Base-by-base conservation (phyloP, 1,140 invertebrate genomes). In the Whitmania pigra region DNA sequence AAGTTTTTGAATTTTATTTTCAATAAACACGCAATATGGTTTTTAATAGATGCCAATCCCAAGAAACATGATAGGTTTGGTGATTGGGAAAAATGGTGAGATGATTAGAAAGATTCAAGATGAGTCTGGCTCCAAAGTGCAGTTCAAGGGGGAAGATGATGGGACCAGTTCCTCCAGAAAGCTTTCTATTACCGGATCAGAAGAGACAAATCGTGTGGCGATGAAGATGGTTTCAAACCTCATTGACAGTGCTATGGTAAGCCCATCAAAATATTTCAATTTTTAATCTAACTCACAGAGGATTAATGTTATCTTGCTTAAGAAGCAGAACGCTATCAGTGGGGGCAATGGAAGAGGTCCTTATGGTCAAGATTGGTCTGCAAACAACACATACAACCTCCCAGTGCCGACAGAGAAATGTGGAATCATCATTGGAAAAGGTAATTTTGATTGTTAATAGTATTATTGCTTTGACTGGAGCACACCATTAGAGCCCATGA, bases 121-220 rank as follows among this genome's bases (percentile, higher is more conserved):
- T 4, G 93, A 97, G 83, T 91, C 92, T 54, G 93, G 93, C 66
- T 95, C 93, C 80, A 96, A 96, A 85, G 93, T 98, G 76, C 94
- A 97, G 84, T 92, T 97, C 25, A 70, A 70, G 36, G 72, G 73
- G 73, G 75, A 75, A 77, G 82, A 90, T 78, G 90, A 93, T 77
- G 91, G 93, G 75, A 89, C 87, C 17, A 89, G 90, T 17, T 90
- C 89, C 0, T 91, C 94, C 76, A 86, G 92, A 66, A 87, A 89
- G 74, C 94, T 92, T 82, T 86, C 90, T 70, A 86, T 95, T 7
- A 89, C 89, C 77, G 93, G 93, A 67, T 89, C 89, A 73, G 87
- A 89, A 11, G 90, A 90, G 77, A 90, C 92, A 80, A 90, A 94
- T 20, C 89, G 92, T 74, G 87, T 89, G 78, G 93, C 92, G 13